Conservation (phyloP, 2,888 invertebrate species). For the Calliphora vomitoria region DNA sequence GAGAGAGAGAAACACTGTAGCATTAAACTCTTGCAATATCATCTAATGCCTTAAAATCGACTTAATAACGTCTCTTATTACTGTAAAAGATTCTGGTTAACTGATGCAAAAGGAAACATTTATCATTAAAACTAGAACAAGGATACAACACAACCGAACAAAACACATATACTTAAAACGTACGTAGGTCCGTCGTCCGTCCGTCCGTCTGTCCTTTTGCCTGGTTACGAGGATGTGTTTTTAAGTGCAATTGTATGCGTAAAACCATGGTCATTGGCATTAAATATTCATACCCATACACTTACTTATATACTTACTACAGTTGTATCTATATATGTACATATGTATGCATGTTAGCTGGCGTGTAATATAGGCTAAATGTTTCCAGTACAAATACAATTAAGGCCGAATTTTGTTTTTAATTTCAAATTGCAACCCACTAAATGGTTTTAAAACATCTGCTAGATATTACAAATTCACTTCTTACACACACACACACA, state of each 20-base stretch:
- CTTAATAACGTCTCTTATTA: constrained; percentile 67
- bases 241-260: not conserved
- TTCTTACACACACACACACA: not conserved
- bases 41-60: constrained; percentile 55
- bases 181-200: not conserved
- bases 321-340: not conserved
- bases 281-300: not conserved
- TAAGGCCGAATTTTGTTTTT: constrained; percentile 20
- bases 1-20: not conserved
- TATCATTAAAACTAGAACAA: constrained; percentile 71
- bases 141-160: constrained; percentile 24
- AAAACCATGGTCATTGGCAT: constrained; percentile 48
- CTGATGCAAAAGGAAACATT: constrained; percentile 69
- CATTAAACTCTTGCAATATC: constrained; percentile 22
- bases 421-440: constrained; percentile 7
- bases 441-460: constrained; percentile 11
- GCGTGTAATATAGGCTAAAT: constrained; percentile 6
- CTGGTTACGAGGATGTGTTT: not conserved
- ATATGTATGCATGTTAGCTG: not conserved
- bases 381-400: constrained; percentile 24
- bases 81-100: constrained; percentile 67
- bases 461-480: not conserved
- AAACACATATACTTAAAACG: not conserved
- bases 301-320: not conserved
- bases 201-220: not conserved